Conservation (phyloP, 2,797 vertebrate genomes). For the Morelia viridis region DNA sequence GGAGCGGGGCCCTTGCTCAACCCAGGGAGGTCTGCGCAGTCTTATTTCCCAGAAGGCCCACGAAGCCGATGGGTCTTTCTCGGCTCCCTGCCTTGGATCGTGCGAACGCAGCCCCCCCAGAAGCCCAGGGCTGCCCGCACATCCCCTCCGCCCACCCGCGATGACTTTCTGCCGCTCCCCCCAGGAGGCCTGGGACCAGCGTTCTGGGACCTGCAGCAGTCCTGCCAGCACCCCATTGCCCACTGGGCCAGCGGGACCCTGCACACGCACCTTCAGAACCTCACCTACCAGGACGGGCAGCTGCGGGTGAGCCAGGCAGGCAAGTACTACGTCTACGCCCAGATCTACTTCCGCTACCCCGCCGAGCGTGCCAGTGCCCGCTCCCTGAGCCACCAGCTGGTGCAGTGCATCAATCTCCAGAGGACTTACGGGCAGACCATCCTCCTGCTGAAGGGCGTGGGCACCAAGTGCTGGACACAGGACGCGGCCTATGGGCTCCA, state of each 20-base stretch:
- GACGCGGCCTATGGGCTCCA: slow-evolving; percentile 87
- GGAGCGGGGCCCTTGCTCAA: background rate
- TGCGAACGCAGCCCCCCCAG: rapidly evolving
- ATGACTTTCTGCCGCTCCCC: background rate
- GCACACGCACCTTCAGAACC: slow-evolving; percentile 85
- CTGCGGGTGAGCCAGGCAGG: slow-evolving; percentile 84
- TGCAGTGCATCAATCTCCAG: slow-evolving; percentile 89
- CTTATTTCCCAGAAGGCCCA: background rate
- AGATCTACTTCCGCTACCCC: slow-evolving; percentile 89
- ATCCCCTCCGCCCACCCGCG: rapidly evolving
- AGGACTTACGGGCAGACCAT: slow-evolving; percentile 81
- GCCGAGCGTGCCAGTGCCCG: slow-evolving; percentile 44
- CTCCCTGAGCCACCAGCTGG: slow-evolving; percentile 81
- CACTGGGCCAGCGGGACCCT: slow-evolving; percentile 83
- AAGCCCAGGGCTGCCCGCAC: rapidly evolving
- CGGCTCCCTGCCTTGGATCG: background rate
- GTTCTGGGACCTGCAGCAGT: slow-evolving; percentile 80
- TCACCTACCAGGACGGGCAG: slow-evolving; percentile 81
- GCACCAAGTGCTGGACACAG: slow-evolving; percentile 88
- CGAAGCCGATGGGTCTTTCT: background rate
- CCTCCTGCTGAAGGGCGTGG: slow-evolving; percentile 86
- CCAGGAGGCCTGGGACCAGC: slow-evolving; percentile 13
- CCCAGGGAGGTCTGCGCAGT: background rate
- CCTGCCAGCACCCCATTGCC: slow-evolving; percentile 82
- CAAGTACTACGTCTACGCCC: slow-evolving; percentile 88